These are phyloP conservation scores for Ormyrus pomaceus DNA, from an alignment of 2,888 invertebrate species.

Conservation along the genomic window DNA sequence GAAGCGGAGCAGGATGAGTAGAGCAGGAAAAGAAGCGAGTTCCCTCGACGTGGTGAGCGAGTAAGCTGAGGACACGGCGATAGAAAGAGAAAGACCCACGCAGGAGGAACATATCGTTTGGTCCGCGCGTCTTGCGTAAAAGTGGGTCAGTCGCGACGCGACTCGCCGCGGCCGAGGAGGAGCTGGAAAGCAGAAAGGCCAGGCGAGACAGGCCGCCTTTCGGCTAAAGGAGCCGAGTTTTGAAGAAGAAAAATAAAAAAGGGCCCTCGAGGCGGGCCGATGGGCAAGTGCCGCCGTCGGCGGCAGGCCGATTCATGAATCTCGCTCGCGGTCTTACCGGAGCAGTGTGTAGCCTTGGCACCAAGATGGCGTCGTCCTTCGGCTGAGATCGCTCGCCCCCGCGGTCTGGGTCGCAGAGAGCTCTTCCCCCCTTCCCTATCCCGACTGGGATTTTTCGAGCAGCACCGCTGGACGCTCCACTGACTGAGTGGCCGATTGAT, in stretches of 20 bases:
- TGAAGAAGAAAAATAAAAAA: conserved; percentile 15
- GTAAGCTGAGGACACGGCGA: conserved; percentile 13
- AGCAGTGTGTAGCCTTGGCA: conserved; percentile 35
- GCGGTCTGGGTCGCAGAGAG: conserved; percentile 9
- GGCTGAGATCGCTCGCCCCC: conserved; percentile 40
- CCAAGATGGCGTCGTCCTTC: conserved; percentile 58
- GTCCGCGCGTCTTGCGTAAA: conserved; percentile 29
- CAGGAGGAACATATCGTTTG: neutral
- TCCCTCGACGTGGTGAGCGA: no score
- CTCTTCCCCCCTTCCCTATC: neutral
- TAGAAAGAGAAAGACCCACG: neutral
- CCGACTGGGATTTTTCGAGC: neutral
- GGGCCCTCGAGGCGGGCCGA: conserved; percentile 17
- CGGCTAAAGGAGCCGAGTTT: no score
- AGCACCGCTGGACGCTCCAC: neutral
- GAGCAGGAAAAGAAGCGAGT: no score
- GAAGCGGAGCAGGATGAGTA: no score
- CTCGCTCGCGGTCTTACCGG: conserved; percentile 1
- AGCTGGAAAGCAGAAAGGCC: neutral
- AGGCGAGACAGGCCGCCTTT: neutral
- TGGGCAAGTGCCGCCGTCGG: conserved; percentile 31
- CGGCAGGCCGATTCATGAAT: conserved; percentile 23
- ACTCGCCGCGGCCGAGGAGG: conserved; percentile 9
- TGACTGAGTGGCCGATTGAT: conserved; percentile 4
- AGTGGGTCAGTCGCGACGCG: conserved; percentile 50